phyloP scores from a whole-genome alignment of 2,797 vertebrate genomes.

The Varecia variegata region DNA sequence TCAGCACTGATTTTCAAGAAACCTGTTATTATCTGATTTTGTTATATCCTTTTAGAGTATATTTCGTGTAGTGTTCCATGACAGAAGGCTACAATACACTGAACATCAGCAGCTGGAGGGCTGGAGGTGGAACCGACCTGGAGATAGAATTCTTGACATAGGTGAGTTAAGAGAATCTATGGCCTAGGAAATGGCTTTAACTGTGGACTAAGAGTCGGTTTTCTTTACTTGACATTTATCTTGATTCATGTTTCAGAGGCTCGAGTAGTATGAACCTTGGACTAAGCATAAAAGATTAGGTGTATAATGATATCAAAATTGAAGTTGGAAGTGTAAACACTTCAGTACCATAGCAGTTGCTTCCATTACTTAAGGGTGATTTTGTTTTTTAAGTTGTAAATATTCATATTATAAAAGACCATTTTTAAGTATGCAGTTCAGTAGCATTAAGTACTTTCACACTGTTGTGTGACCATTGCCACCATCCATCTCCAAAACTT shows the following conservation, averaged over 20 bases:
- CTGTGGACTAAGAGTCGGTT: neutral
- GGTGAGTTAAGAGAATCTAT: conserved; percentile 84
- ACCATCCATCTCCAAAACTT: neutral
- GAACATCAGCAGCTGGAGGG: conserved; percentile 98
- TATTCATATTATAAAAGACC: neutral
- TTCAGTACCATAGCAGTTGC: neutral
- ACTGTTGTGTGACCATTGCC: neutral
- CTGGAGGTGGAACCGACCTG: conserved; percentile 97
- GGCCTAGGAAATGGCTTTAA: neutral
- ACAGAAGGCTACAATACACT: conserved; percentile 95
- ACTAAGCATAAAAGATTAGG: neutral
- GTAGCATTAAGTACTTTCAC: neutral
- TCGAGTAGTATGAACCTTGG: neutral
- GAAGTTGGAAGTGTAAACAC: neutral
- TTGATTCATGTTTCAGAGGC: neutral
- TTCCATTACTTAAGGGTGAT: neutral
- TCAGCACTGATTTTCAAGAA: neutral
- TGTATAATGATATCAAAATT: neutral
- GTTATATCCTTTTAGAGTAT: conserved; percentile 88
- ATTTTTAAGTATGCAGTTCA: neutral
- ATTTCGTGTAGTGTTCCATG: conserved; percentile 96
- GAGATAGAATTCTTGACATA: conserved; percentile 95
- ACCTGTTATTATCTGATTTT: neutral
- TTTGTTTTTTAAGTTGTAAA: conserved; percentile 28
- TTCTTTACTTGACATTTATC: neutral